Conservation (phyloP, 2,888 invertebrate genomes). For the Erebia ligea region DNA sequence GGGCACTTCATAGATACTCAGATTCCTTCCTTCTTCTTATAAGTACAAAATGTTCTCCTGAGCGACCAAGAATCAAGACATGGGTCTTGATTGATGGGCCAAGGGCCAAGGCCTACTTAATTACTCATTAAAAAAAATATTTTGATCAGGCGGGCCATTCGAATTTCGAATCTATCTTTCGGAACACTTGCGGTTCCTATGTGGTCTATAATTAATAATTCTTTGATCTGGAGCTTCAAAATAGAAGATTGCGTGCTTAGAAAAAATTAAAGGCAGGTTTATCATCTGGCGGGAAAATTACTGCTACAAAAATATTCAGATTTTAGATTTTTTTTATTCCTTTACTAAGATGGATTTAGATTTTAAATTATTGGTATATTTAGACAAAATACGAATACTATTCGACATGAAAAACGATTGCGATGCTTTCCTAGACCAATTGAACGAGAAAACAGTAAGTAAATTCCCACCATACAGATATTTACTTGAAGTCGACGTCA, state of each 20-base stretch:
- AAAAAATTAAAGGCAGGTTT: no score
- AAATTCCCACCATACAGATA: conserved; percentile 69
- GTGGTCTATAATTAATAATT: no score
- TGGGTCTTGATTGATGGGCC: no score
- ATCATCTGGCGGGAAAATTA: conserved; percentile 8
- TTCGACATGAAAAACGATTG: conserved; percentile 58
- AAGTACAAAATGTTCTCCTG: not conserved
- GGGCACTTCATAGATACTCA: not conserved
- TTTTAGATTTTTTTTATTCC: not conserved
- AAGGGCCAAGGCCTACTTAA: no score
- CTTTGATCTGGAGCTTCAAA: no score
- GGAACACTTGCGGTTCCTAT: no score
- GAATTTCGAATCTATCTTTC: not conserved
- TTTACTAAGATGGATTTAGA: conserved; percentile 54
- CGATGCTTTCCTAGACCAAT: conserved; percentile 53
- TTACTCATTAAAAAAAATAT: no score
- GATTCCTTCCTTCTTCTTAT: no score
- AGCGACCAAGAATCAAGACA: no score
- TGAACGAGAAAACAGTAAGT: conserved; percentile 52
- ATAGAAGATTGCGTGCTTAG: no score
- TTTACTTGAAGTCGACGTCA: conserved; percentile 63
- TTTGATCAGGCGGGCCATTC: not conserved
- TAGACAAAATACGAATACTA: conserved; percentile 63
- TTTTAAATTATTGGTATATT: conserved; percentile 65
- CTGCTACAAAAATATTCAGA: not conserved